These are phyloP conservation scores for Acrossocheilus wenchowensis DNA, from an alignment of 2,797 vertebrate genomes.

Conservation along the genomic window DNA sequence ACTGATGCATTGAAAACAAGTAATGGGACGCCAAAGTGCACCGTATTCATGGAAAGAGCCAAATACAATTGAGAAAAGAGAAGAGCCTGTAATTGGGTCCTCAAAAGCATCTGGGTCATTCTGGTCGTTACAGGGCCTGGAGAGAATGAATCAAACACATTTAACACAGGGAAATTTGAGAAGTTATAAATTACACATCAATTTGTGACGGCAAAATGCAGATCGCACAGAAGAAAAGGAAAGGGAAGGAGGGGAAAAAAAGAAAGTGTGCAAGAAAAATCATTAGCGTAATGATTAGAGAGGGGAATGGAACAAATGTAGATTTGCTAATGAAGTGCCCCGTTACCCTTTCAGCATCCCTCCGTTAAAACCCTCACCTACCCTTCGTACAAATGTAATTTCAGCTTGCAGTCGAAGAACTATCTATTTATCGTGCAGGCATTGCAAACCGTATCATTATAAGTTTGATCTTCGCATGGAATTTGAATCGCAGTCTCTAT, in stretches of 20 bases:
- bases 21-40: not conserved
- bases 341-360: conserved; percentile 26
- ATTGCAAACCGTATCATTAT: conserved; percentile 37
- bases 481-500: not conserved
- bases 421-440: conserved; percentile 43
- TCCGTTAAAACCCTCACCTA: conserved; percentile 10
- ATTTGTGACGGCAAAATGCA: conserved; percentile 24
- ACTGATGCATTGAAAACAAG: not conserved
- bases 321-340: conserved; percentile 45
- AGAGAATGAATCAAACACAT: conserved; percentile 8
- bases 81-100: not conserved
- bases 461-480: conserved; percentile 36
- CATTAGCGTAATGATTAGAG: conserved; percentile 54
- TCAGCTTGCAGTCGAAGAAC: conserved; percentile 27
- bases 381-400: conserved; percentile 43
- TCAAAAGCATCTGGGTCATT: conserved; percentile 15
- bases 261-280: conserved; percentile 1
- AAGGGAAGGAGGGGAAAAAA: no score
- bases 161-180: conserved; percentile 2
- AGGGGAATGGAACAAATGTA: conserved; percentile 21
- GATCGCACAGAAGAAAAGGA: conserved; percentile 23
- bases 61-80: not conserved
- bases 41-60: not conserved
- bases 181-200: conserved; percentile 36
- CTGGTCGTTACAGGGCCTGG: not conserved